Conservation (phyloP, 1,140 invertebrate species). For the Drosophila persimilis region DNA sequence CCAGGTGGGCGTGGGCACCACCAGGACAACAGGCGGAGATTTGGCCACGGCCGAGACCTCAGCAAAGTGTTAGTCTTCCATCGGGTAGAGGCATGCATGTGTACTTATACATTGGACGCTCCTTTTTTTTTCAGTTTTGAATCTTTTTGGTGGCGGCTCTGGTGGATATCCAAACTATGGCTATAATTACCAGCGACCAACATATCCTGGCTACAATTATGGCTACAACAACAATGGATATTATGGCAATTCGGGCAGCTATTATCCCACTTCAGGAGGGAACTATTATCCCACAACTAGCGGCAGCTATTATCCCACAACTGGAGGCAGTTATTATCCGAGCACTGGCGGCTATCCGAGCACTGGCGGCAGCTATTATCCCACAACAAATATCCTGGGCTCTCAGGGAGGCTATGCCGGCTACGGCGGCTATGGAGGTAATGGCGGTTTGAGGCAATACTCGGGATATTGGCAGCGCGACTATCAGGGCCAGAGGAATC, state of each 20-base stretch:
- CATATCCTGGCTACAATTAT: constrained; percentile 40
- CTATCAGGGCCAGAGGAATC: constrained; percentile 76
- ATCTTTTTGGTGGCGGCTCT: constrained; percentile 60
- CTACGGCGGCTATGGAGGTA: constrained; percentile 83
- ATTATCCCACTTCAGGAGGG: constrained; percentile 32
- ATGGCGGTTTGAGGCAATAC: constrained; percentile 82
- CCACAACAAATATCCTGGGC: constrained; percentile 74
- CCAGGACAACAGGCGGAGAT: constrained; percentile 38
- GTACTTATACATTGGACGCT: background rate
- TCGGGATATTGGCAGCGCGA: constrained; percentile 81
- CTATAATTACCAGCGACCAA: constrained; percentile 32
- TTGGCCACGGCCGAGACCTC: constrained; percentile 67
- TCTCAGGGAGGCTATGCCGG: constrained; percentile 71
- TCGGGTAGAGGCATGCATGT: background rate
- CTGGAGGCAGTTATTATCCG: background rate
- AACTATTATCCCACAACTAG: constrained; percentile 41
- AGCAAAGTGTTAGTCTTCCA: constrained; percentile 58
- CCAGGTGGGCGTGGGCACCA: background rate
- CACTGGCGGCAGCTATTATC: constrained; percentile 55
- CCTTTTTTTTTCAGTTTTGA: constrained; percentile 49
- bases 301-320: constrained; percentile 64
- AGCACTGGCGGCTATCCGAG: constrained; percentile 33
- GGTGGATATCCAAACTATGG: constrained; percentile 59
- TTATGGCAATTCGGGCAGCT: constrained; percentile 35
- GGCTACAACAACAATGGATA: constrained; percentile 27